Percentiles rank a stretch among this genome's conserved stretches.
Evolutionary conservation across 2,113 vertebrate species (phyloP).

Genomic region (Boleophthalmus pectinirostris): DNA sequence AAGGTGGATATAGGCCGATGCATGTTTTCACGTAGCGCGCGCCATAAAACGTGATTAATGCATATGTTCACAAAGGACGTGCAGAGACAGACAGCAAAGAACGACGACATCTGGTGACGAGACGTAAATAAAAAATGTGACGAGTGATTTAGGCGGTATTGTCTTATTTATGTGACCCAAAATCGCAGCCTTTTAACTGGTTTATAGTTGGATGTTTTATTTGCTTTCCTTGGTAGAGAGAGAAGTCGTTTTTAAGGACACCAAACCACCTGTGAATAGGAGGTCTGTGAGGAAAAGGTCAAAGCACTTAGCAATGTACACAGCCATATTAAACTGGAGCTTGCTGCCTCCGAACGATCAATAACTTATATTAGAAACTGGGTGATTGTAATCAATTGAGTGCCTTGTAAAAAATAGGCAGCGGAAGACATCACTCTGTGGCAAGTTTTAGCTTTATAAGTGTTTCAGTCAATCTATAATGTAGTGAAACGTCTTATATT

Average conservation of each 20-base stretch:
- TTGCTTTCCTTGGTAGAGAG: background rate
- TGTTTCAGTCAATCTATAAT: background rate
- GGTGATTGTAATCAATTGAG: conserved; percentile 1
- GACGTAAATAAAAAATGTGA: conserved; percentile 10
- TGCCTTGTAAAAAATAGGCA: background rate
- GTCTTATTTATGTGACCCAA: conserved; percentile 7
- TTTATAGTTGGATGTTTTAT: background rate
- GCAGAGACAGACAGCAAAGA: conserved; percentile 14
- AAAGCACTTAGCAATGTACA: conserved; percentile 10
- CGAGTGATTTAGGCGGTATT: background rate
- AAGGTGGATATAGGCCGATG: background rate
- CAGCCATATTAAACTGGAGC: conserved; percentile 1
- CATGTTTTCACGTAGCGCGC: background rate
- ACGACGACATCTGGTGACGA: conserved; percentile 68
- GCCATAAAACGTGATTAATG: conserved; percentile 32
- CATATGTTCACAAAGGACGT: conserved; percentile 32
- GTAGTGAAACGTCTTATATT: background rate
- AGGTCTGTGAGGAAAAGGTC: conserved; percentile 1
- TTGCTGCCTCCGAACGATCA: background rate
- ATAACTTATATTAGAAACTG: conserved; percentile 8
- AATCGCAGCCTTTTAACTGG: background rate
- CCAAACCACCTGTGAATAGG: conserved; percentile 5
- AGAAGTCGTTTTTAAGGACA: conserved; percentile 2
- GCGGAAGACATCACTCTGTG: background rate
- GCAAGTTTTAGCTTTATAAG: background rate